phyloP scores from a whole-genome alignment of 2,888 invertebrate genomes.

The Prionchulus punctatus region DNA sequence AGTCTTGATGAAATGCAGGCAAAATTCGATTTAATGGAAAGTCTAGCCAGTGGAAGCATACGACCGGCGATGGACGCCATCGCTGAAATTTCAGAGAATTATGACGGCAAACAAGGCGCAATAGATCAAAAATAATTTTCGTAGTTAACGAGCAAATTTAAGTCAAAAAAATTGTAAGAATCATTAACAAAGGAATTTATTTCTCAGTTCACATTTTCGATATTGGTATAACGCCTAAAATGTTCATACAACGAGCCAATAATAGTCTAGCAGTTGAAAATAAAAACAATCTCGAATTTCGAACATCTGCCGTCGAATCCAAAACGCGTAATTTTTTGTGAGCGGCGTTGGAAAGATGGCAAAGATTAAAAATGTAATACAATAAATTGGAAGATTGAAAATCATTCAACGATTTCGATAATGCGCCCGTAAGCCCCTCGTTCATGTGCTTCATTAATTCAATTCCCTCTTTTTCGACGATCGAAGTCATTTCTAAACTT shows the following conservation, averaged over 20 bases:
- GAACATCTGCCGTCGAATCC: background rate
- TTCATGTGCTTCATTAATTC: background rate
- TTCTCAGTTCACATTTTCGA: background rate
- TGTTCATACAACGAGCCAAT: background rate
- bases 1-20: too few species aligned
- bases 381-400: background rate
- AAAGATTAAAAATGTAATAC: background rate
- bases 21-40: too few species aligned
- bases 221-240: conserved; percentile 1
- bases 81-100: too few species aligned
- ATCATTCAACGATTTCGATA: background rate
- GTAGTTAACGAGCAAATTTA: too few species aligned
- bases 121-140: too few species aligned
- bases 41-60: too few species aligned
- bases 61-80: too few species aligned
- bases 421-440: background rate
- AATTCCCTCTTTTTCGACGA: background rate
- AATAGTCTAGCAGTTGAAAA: background rate
- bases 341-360: background rate
- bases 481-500: background rate
- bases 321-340: background rate
- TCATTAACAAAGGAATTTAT: background rate
- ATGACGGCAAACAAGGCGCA: too few species aligned
- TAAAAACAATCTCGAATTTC: background rate
- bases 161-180: background rate